phyloP scores from a whole-genome alignment of 2,113 vertebrate species.

The Gambusia holbrooki region DNA sequence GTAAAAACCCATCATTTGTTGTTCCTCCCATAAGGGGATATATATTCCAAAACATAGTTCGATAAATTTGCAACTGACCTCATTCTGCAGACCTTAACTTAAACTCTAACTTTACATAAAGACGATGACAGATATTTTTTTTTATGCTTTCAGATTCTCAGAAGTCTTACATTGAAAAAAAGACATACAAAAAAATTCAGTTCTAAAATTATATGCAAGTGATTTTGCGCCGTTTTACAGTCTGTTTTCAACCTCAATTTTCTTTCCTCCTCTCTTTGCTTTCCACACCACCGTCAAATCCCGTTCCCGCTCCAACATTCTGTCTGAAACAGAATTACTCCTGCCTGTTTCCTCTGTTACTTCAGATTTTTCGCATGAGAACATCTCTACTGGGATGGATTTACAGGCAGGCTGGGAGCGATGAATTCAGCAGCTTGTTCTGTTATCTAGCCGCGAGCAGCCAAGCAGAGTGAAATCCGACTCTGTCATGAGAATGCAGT shows the following conservation, averaged over 20 bases:
- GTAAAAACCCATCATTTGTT: not conserved
- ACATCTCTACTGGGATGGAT: slow-evolving; percentile 40
- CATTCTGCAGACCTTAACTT: not conserved
- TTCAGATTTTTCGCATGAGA: slow-evolving; percentile 37
- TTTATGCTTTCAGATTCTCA: not conserved
- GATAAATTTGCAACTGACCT: not conserved
- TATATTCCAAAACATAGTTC: no score
- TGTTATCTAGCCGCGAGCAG: slow-evolving; percentile 56
- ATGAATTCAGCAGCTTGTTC: slow-evolving; percentile 49
- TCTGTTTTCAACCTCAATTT: not conserved
- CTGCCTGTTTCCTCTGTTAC: slow-evolving; percentile 27
- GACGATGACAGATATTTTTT: not conserved
- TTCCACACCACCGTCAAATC: not conserved
- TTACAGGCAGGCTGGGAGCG: slow-evolving; percentile 49
- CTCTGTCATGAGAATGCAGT: slow-evolving; percentile 41
- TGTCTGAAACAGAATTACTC: slow-evolving; percentile 2
- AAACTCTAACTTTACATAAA: not conserved
- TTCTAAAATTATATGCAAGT: not conserved
- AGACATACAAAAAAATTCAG: not conserved
- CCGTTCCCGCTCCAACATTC: not conserved
- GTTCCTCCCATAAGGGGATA: no score
- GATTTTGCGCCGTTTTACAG: not conserved
- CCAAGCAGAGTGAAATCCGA: slow-evolving; percentile 67
- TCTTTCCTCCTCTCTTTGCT: not conserved
- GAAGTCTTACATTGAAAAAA: not conserved